phyloP scores from a whole-genome alignment of 2,888 invertebrate species.

The Tipula helvola region DNA sequence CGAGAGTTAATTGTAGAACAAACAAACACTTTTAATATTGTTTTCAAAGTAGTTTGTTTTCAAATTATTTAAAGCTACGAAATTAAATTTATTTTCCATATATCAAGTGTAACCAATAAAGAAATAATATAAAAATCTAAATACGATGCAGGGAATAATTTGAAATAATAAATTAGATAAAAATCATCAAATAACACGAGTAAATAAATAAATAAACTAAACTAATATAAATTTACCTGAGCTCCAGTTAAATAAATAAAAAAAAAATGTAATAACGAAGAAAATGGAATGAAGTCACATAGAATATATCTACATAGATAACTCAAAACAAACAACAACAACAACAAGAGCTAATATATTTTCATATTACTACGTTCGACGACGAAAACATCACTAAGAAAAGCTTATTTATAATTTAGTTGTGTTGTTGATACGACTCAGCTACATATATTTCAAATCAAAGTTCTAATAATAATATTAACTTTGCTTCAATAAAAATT shows the following conservation, averaged over 20 bases:
- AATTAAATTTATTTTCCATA: no score
- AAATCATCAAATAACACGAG: background rate
- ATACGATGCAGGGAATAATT: background rate
- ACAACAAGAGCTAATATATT: background rate
- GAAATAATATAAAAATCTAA: no score
- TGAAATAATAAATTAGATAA: background rate
- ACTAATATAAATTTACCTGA: background rate
- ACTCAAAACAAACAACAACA: background rate
- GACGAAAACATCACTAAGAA: background rate
- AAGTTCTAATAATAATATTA: background rate
- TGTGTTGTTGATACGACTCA: background rate
- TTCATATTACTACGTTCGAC: background rate
- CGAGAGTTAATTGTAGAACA: no score
- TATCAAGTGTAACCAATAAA: no score
- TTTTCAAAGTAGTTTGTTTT: no score
- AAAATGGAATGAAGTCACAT: background rate
- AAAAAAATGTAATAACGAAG: background rate
- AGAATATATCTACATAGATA: background rate
- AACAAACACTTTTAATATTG: no score
- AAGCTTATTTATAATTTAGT: background rate
- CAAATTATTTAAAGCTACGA: no score
- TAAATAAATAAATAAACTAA: background rate
- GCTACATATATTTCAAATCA: background rate
- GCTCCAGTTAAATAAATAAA: background rate
- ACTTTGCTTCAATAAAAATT: background rate